Base-by-base conservation (phyloP, 2,797 vertebrate species). In the Danio tinwini region DNA sequence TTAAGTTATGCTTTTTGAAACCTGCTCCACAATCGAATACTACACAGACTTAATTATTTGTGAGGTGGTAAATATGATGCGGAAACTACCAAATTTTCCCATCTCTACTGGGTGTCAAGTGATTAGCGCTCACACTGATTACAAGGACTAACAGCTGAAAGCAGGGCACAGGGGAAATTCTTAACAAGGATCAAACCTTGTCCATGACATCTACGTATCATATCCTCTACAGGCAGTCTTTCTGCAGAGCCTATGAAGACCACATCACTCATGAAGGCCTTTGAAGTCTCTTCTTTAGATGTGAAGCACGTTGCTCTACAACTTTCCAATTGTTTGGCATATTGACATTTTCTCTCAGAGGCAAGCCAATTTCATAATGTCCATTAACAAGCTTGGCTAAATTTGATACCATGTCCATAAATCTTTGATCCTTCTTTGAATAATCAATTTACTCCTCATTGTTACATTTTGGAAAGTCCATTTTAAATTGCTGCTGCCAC, bases 261-360 rank as follows among this genome's bases (percentile, higher is more conserved):
- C 8, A 68, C 21, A 40, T 70, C 72, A 10, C 61, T 17, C 17
- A 63, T 14, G 13, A 70, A 76, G 0, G 17, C 8, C 61, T 71
- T 11, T 47, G 6, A 17, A 61, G 50, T 12, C 58, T 42, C 12
- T 17, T 53, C 14, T 21, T 56, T 6, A 81, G 47, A 49, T n/a
- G n/a, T 69, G 65, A 2, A 69, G 13, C 52, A 39, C 17, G 80
- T 19, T 81, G 61, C 39, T 74, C 71, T 14, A 58, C 61, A 6
- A 81, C 62, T 55, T 37, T 67, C 1, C 37, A 9, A 19, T 77
- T 82, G 29, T 81, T 81, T 53, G 71, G 55, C 72, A 81, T 75
- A 1, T 44, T 45, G 44, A 45, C 10, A 10, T 45, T n/a, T n/a
- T n/a, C n/a, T n/a, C n/a, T n/a, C n/a, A n/a, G n/a, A n/a, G n/a